These are phyloP conservation scores for Gobio gobio DNA, from an alignment of 2,113 vertebrate genomes.

Conservation along the genomic window DNA sequence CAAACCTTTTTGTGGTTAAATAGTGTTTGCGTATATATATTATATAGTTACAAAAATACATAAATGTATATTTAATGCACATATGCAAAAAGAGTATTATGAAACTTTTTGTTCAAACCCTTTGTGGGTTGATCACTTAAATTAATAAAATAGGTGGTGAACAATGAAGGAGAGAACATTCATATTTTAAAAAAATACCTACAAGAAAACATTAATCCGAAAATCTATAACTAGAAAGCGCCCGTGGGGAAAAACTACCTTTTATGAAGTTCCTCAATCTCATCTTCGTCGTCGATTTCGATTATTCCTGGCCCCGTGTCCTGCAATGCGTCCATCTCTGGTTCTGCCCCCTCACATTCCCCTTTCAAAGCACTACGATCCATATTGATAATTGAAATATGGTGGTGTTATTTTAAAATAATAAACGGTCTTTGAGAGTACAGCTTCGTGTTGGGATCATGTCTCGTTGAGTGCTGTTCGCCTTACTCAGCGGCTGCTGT, in stretches of 20 bases:
- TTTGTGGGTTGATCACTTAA: neutral
- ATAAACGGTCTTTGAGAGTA: conserved; percentile 51
- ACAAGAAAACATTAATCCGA: neutral
- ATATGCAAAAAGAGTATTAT: too few species aligned
- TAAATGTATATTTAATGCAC: too few species aligned
- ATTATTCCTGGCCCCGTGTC: conserved; percentile 69
- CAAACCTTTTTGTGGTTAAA: too few species aligned
- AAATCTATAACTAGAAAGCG: neutral
- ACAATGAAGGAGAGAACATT: neutral
- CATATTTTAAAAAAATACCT: neutral
- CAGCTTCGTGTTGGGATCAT: conserved; percentile 74
- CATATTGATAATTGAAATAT: conserved; percentile 40
- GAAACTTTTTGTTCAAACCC: too few species aligned
- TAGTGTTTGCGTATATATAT: too few species aligned
- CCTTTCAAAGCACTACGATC: conserved; percentile 70
- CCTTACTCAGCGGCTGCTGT: conserved; percentile 85
- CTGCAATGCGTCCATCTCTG: conserved; percentile 69
- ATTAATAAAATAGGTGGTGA: neutral
- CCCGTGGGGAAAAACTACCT: conserved; percentile 72
- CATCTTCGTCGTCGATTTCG: conserved; percentile 71
- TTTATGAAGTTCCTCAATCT: conserved; percentile 81
- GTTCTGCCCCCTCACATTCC: conserved; percentile 69
- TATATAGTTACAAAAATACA: too few species aligned
- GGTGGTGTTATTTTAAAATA: conserved; percentile 34
- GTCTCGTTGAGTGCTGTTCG: conserved; percentile 74